These are phyloP conservation scores for Acronicta aceris DNA, from an alignment of 2,888 invertebrate genomes.

Conservation along the genomic window DNA sequence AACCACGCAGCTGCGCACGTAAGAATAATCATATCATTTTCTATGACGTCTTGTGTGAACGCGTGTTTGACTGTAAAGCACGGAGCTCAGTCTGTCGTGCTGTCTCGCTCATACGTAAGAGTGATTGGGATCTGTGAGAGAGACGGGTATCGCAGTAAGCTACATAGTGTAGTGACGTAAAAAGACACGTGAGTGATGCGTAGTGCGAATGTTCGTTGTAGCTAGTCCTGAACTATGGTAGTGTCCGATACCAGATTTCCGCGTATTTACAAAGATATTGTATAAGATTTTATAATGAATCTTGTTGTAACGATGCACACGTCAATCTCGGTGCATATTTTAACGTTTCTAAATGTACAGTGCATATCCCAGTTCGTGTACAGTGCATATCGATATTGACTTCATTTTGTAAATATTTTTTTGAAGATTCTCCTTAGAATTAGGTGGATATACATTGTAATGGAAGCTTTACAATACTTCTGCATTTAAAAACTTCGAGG, in stretches of 20 bases:
- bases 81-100: constrained; percentile 26
- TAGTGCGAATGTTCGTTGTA: constrained; percentile 56
- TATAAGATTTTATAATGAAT: constrained; percentile 52
- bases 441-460: constrained; percentile 67
- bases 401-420: constrained; percentile 85
- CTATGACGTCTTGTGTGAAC: constrained; percentile 63
- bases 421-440: constrained; percentile 68
- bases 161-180: constrained; percentile 61
- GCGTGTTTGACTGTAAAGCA: constrained; percentile 57
- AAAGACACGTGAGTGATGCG: constrained; percentile 63
- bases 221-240: constrained; percentile 69
- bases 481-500: constrained; percentile 74
- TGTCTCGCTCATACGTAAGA: constrained; percentile 31
- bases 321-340: constrained; percentile 64
- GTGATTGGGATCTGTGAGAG: constrained; percentile 5
- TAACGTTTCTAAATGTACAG: constrained; percentile 76
- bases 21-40: constrained; percentile 75
- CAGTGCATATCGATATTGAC: constrained; percentile 82
- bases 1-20: constrained; percentile 50
- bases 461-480: constrained; percentile 72
- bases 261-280: constrained; percentile 49
- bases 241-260: constrained; percentile 53
- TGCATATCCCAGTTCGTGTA: constrained; percentile 80
- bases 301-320: constrained; percentile 43
- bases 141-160: constrained; percentile 13